phyloP scores from a whole-genome alignment of 2,797 vertebrate genomes.

The Paedocypris micromegethes region DNA sequence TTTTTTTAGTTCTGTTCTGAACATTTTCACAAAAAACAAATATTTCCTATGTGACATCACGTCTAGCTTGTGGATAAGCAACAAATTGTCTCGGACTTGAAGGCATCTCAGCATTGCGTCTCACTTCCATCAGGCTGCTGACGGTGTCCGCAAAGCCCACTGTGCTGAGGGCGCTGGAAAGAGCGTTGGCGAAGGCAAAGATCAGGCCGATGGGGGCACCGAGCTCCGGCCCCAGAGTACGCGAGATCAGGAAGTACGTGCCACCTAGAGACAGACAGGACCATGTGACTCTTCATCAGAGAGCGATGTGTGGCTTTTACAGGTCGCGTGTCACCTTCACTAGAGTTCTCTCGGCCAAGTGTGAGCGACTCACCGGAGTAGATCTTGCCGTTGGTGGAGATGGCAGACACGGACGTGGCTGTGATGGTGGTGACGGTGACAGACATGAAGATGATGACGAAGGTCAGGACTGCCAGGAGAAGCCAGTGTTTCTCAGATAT shows the following conservation, averaged over 20 bases:
- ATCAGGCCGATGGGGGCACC: conserved; percentile 66
- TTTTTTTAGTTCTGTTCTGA: too few relatives aligned
- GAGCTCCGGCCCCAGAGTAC: conserved; percentile 66
- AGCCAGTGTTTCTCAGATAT: neutral
- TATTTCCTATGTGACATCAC: neutral
- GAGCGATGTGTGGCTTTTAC: too few relatives aligned
- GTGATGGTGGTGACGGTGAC: conserved; percentile 57
- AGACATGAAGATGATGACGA: conserved; percentile 16
- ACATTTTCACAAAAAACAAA: neutral
- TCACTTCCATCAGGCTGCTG: conserved; percentile 57
- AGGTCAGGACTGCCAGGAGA: conserved; percentile 40
- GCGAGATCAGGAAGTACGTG: conserved; percentile 70
- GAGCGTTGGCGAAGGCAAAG: conserved; percentile 67
- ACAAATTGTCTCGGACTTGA: neutral
- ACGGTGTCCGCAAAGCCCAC: conserved; percentile 70
- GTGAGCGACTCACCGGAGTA: conserved; percentile 57
- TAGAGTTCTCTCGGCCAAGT: too few relatives aligned
- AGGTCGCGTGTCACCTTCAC: too few relatives aligned
- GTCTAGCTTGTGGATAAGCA: neutral
- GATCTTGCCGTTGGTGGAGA: conserved; percentile 71
- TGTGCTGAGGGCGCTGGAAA: conserved; percentile 67
- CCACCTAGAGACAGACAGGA: conserved; percentile 53
- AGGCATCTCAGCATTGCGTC: neutral
- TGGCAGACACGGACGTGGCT: conserved; percentile 68
- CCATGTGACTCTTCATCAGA: too few relatives aligned